Evolutionary conservation across 2,113 vertebrate genomes (phyloP).

Genomic region (Odontesthes bonariensis): DNA sequence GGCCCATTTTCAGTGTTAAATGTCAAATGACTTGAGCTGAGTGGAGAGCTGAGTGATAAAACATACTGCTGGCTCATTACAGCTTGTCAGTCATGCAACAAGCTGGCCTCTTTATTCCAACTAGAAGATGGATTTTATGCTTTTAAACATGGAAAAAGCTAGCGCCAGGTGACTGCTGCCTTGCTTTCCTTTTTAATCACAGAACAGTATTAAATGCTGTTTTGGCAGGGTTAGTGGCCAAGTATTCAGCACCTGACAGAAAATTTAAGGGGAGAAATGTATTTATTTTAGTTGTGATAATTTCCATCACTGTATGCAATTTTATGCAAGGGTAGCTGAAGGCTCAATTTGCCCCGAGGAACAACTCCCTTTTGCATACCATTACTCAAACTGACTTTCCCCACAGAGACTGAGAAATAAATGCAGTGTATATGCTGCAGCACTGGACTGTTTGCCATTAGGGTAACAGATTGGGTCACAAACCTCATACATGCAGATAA

Average conservation of each 20-base stretch:
- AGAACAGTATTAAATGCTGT: constrained; percentile 32
- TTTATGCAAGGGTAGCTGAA: constrained; percentile 22
- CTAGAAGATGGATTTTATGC: constrained; percentile 27
- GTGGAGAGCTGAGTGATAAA: constrained; percentile 48
- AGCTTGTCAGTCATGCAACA: constrained; percentile 49
- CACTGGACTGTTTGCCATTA: constrained; percentile 13
- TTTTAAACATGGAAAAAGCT: constrained; percentile 33
- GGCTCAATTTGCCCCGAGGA: constrained; percentile 31
- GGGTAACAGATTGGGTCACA: constrained; percentile 27
- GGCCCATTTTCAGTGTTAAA: constrained; percentile 52
- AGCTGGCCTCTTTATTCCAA: constrained; percentile 26
- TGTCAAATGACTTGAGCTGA: constrained; percentile 56
- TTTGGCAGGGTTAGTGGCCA: constrained; percentile 8
- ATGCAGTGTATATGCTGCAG: neutral
- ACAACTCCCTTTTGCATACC: constrained; percentile 23
- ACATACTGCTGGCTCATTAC: constrained; percentile 14
- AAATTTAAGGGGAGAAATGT: neutral
- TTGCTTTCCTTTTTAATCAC: constrained; percentile 34
- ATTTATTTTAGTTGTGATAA: constrained; percentile 39
- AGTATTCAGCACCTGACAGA: constrained; percentile 53
- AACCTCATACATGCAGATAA: neutral
- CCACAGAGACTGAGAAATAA: constrained; percentile 24
- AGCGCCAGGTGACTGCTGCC: constrained; percentile 26
- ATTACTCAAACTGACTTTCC: constrained; percentile 42
- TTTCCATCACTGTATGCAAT: constrained; percentile 22